phyloP scores from a whole-genome alignment of 2,797 vertebrate genomes.

The Neosalanx taihuensis region DNA sequence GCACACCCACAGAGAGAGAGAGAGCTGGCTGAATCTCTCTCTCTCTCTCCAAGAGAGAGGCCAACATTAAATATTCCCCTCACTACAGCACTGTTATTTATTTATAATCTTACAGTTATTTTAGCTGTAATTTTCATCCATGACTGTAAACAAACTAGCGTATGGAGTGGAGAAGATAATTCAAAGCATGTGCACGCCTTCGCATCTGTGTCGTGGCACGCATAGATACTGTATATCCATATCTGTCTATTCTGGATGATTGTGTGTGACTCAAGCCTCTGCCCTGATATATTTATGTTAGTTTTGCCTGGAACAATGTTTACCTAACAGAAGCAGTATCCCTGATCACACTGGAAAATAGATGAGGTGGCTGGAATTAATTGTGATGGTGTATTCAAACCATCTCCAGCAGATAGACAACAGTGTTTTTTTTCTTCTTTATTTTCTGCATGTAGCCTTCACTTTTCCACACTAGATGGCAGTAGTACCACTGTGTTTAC shows the following conservation, averaged over 20 bases:
- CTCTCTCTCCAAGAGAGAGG: background rate
- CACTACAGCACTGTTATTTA: slow-evolving; percentile 1
- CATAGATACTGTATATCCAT: too few relatives aligned
- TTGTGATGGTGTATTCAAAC: slow-evolving; percentile 57
- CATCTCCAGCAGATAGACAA: slow-evolving; percentile 50
- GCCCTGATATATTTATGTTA: slow-evolving; percentile 44
- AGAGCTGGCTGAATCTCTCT: slow-evolving; percentile 9
- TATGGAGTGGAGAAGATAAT: background rate
- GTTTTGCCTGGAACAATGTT: slow-evolving; percentile 62
- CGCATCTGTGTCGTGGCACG: too few relatives aligned
- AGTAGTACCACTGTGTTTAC: slow-evolving; percentile 55
- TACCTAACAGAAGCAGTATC: slow-evolving; percentile 67
- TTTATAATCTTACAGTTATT: background rate
- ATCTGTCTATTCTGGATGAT: too few relatives aligned
- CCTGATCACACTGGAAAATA: slow-evolving; percentile 61
- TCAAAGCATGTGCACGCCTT: too few relatives aligned
- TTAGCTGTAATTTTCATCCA: background rate
- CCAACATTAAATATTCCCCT: slow-evolving; percentile 6
- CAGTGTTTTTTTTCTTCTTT: slow-evolving; percentile 22
- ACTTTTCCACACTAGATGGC: slow-evolving; percentile 64
- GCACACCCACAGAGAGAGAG: background rate
- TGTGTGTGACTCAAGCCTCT: slow-evolving; percentile 19
- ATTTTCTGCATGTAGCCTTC: slow-evolving; percentile 27
- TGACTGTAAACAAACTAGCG: background rate
- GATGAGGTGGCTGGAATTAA: slow-evolving; percentile 56